Base-by-base conservation (phyloP, 1,140 invertebrate species). In the Zaprionus kolodkinae region DNA sequence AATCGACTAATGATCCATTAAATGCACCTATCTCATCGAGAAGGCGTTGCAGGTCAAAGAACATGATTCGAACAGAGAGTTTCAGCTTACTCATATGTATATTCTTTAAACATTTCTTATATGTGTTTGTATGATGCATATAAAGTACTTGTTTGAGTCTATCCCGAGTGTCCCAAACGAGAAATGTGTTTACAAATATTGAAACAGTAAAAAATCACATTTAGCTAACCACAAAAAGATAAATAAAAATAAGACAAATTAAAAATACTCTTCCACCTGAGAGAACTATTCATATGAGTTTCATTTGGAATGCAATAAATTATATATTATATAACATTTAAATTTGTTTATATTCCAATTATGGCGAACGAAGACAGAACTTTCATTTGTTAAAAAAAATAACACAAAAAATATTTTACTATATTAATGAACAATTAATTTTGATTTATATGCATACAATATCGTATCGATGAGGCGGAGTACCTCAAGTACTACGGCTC, bases 141-240 rank as follows among this genome's bases (percentile, higher is more conserved):
- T 15, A 43, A 45, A 45, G 40, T 45, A 15, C 40, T 21, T 50
- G 4, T 25, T 50, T 50, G 6, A 50, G 17, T 11, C 45, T 9
- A 17, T 3, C 45, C 7, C 25, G 38, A 3, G 17, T 12, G 10
- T 25, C 21, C 10, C 17, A 25, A 50, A 25, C 45, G 17, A 50
- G 17, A 50, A 50, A 21, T 50, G 4, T 50, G 45, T 50, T 50
- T 50, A 50, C 45, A 25, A 50, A 50, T 50, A 50, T 50, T 50
- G 45, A 50, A 50, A 50, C 57, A 38, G 17, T 36, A 30, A 38
- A 38, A 60, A 36, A 21, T 30, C 33, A 15, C 45, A 17, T 12
- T 25, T 21, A 11, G 17, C 17, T 2, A 12, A 50, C 27, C 27
- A 25, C 45, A 30, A 50, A 50, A 25, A 21, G n/a, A 45, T 45